A percentile compares a stretch with the other conserved stretches of the same genome.
These are phyloP conservation scores for Bombycilla garrulus DNA, from an alignment of 2,113 vertebrate genomes.

Conservation along the genomic window DNA sequence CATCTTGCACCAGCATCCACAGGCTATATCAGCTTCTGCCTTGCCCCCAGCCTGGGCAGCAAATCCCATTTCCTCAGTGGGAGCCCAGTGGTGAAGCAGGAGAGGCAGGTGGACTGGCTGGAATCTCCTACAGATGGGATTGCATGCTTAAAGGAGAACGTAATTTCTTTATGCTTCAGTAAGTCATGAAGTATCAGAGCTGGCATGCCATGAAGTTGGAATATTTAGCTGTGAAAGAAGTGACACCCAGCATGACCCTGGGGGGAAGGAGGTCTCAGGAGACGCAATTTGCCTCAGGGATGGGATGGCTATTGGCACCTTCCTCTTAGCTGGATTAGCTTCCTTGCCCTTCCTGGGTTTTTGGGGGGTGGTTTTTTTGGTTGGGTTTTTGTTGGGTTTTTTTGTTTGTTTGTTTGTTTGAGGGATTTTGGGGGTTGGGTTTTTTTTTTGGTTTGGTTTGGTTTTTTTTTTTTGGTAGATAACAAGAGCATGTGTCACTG, in stretches of 20 bases:
- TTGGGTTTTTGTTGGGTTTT: not conserved
- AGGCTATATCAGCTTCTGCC: not conserved
- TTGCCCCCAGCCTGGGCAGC: not conserved
- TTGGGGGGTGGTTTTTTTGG: no score
- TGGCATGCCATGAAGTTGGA: not conserved
- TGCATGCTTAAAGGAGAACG: not conserved
- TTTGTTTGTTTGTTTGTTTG: not conserved
- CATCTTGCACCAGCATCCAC: not conserved
- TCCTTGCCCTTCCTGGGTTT: not conserved
- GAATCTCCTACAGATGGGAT: not conserved
- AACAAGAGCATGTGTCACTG: not conserved
- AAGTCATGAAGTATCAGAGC: not conserved
- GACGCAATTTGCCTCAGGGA: not conserved
- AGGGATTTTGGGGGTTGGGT: not conserved
- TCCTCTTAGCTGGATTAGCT: not conserved
- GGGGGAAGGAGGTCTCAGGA: not conserved
- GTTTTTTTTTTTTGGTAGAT: not conserved
- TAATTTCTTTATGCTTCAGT: not conserved
- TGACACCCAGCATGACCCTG: not conserved
- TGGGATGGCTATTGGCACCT: not conserved
- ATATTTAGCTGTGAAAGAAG: not conserved
- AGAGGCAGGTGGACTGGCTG: not conserved
- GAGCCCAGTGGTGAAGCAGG: not conserved
- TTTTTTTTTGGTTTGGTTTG: not conserved
- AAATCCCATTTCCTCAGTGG: not conserved